Base-by-base conservation (phyloP, 2,113 vertebrate genomes). In the Empidonax alnorum region DNA sequence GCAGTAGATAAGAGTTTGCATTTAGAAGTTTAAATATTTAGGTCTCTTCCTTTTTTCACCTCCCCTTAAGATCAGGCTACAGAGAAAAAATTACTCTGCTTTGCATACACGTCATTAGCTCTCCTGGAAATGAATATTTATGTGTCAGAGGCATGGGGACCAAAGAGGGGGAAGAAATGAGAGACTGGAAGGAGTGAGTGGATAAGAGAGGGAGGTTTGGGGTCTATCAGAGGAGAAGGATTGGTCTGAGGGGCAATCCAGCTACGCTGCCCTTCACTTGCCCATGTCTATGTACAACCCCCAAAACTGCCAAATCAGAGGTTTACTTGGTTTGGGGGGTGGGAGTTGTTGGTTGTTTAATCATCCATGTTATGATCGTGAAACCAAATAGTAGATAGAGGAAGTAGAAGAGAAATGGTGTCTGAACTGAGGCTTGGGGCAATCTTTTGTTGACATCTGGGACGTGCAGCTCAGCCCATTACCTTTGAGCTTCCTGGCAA, bases 401-500 rank as follows among this genome's bases (percentile, higher is more conserved):
- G 58, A 95, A 76, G 61, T 92, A 61, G 27, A 69, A 62, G 41
- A 84, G 21, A 42, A 92, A 55, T 13, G 9, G 8, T 33, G 10
- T 65, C 49, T 37, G 17, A 46, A 12, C 24, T 18, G 53, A 59
- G 42, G 46, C 59, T 85, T 44, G 8, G 12, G 68, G 33, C 22
- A 74, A 46, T 66, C 66, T 67, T 28, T 20, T 74, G 37, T 75
- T 90, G 63, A 74, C 47, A 90, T 84, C 78, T 58, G 83, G 73
- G 56, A 63, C 3, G 0, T 8, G 1, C 59, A 90, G 56, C 72
- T 90, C 93, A 90, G 75, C 91, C 84, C 66, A 78, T 75, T 75
- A 97, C 92, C 94, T 97, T 97, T 97, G 95, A 93, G 87, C 94
- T 94, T 94, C 88, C 92, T 95, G 96, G 76, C 68, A 93, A 62